Percentiles rank a stretch among this genome's conserved stretches.
Conservation (phyloP, 2,113 vertebrate genomes). For the Aplodontia rufa region DNA sequence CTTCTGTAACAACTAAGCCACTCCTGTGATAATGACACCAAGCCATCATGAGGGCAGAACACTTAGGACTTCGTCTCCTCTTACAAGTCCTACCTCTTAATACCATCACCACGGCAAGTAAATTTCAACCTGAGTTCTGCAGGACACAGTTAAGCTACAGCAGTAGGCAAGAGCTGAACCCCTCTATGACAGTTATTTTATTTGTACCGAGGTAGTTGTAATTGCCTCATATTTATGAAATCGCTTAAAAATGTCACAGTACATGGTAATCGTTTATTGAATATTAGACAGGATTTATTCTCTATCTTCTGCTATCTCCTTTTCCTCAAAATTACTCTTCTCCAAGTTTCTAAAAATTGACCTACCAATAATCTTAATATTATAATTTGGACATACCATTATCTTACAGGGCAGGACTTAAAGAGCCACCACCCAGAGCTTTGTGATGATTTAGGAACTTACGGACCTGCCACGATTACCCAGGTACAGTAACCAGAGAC, state of each 20-base stretch:
- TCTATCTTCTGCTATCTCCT: neutral
- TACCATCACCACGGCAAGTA: neutral
- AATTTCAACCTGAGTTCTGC: neutral
- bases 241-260: neutral
- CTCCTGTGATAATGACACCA: too few relatives aligned
- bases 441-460: neutral
- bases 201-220: neutral
- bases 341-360: neutral
- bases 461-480: neutral
- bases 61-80: neutral
- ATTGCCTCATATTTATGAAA: neutral
- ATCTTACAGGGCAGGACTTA: neutral
- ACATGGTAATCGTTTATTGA: neutral
- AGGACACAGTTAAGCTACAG: neutral
- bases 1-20: neutral
- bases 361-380: neutral
- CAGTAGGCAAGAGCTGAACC: neutral
- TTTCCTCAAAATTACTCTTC: slow-evolving; percentile 6
- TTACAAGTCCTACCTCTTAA: neutral
- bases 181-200: neutral
- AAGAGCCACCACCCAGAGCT: neutral
- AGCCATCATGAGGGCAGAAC: neutral
- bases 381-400: neutral
- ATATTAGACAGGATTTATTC: neutral
- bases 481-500: neutral